Evolutionary conservation across 2,888 invertebrate species (phyloP).

Genomic region (Eretmocerus hayati): DNA sequence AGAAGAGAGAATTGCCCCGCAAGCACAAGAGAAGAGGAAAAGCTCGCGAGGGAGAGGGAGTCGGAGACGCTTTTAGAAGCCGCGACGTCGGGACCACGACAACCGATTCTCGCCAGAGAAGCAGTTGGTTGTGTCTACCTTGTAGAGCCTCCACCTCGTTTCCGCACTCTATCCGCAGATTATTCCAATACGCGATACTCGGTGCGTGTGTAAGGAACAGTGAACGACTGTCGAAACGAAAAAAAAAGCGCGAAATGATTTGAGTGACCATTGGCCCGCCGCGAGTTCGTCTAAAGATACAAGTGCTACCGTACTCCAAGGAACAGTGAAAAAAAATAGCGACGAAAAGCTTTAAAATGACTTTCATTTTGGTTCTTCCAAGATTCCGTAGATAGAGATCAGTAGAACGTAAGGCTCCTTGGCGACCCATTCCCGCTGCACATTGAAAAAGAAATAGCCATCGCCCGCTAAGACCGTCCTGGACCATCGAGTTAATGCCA

Average conservation of each 20-base stretch:
- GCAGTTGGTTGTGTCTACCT: too few species aligned
- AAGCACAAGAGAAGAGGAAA: constrained; percentile 14
- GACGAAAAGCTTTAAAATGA: neutral
- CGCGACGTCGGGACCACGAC: constrained; percentile 15
- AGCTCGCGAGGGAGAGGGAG: constrained; percentile 24
- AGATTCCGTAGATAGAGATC: constrained; percentile 2
- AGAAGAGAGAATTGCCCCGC: neutral
- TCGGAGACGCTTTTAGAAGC: constrained; percentile 44
- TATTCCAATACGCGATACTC: neutral
- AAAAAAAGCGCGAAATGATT: constrained; percentile 15
- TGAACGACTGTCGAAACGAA: constrained; percentile 23
- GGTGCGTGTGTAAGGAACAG: neutral
- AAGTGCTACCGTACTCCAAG: too few species aligned
- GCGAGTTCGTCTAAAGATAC: constrained; percentile 8
- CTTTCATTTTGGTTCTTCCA: neutral
- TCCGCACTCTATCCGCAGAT: too few species aligned
- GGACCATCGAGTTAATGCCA: neutral
- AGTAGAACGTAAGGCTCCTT: constrained; percentile 14
- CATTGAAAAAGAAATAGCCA: neutral
- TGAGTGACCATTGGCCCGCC: neutral
- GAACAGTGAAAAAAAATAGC: neutral
- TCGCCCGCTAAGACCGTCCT: neutral
- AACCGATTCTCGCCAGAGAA: neutral
- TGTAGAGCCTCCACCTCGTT: too few species aligned
- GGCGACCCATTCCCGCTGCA: constrained; percentile 6